Evolutionary conservation across 1,140 invertebrate species (phyloP), one percentile per base, ranked within the genome.

Genomic region (Aradophagus sp.): DNA sequence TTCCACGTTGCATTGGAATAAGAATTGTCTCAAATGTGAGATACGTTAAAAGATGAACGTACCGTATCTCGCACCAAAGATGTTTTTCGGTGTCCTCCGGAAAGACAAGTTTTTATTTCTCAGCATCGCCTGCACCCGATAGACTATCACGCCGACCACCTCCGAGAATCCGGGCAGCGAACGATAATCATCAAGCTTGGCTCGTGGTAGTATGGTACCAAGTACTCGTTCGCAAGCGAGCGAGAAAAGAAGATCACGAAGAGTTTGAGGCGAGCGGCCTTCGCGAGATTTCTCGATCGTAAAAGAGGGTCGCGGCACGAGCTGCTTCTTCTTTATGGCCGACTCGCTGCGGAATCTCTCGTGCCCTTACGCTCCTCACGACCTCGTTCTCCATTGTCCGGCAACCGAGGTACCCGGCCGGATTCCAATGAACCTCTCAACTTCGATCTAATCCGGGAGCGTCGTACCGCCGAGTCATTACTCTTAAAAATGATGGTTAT

Each of bases 301-400:
- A 74, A 75, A 78, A 58, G 53, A 19, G 17, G 36, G 39, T 23
- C 36, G 61, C 39, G 58, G 76, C 39, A 52, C 67, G 75, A 69
- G 55, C 70, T 77, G 29, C 61, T 59, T 52, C 32, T 77, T 72
- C 61, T 77, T 75, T 69, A 78, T 67, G 65, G 72, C 15, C 36
- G 48, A 63, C 62, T 75, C 41, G 58, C 47, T 56, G 27, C 14
- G 52, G 34, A 27, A 23, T 14, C 15, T 61, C 27, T 39, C 29
- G 38, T 50, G 42, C 55, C 32, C 38, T 47, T 52, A 15, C 19
- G 38, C 35, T 58, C 35, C 29, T 53, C 52, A 39, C 69, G 34
- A 58, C 36, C 47, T 56, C 44, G 15, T 1, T 53, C 19, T 16
- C 72, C 74, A 79, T 79, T 78, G 78, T 81, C 73, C 65, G 39